Evolutionary conservation across 92 coral and sea anemone genomes (phyloP).

Genomic region (Umimayanthus chanpuru): DNA sequence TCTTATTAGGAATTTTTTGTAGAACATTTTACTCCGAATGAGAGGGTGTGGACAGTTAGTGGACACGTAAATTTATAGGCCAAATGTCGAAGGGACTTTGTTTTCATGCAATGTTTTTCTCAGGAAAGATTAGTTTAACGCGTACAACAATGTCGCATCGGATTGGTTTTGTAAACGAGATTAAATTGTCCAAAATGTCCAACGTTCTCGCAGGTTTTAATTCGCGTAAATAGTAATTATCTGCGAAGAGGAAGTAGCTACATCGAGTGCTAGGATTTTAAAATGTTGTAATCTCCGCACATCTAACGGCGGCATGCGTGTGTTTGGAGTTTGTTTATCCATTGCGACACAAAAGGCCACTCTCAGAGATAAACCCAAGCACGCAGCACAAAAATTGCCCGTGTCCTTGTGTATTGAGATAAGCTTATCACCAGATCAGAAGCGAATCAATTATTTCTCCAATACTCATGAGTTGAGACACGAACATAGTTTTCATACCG

Average conservation of each 20-base stretch:
- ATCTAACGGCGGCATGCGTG: conserved; percentile 21
- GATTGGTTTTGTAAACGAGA: conserved; percentile 27
- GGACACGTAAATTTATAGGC: not conserved
- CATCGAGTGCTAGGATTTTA: not conserved
- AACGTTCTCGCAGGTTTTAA: not conserved
- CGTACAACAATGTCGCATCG: not conserved
- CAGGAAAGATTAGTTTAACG: conserved; percentile 22
- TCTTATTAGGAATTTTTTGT: not conserved
- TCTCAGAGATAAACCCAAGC: conserved; percentile 31
- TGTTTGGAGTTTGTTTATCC: not conserved
- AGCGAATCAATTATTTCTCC: conserved; percentile 9
- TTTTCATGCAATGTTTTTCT: conserved; percentile 27
- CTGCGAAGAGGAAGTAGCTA: not conserved
- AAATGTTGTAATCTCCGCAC: not conserved
- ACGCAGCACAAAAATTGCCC: not conserved
- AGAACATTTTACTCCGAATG: not conserved
- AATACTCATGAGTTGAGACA: conserved; percentile 4
- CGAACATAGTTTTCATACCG: conserved; percentile 22
- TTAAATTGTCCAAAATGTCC: not conserved
- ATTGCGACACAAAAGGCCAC: conserved; percentile 1
- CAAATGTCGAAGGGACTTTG: not conserved
- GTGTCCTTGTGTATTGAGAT: conserved; percentile 25
- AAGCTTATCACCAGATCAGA: conserved; percentile 41
- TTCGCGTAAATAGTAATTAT: not conserved
- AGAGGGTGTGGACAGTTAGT: not conserved